Evolutionary conservation across 2,888 invertebrate genomes (phyloP).

Genomic region (Limenitis camilla): DNA sequence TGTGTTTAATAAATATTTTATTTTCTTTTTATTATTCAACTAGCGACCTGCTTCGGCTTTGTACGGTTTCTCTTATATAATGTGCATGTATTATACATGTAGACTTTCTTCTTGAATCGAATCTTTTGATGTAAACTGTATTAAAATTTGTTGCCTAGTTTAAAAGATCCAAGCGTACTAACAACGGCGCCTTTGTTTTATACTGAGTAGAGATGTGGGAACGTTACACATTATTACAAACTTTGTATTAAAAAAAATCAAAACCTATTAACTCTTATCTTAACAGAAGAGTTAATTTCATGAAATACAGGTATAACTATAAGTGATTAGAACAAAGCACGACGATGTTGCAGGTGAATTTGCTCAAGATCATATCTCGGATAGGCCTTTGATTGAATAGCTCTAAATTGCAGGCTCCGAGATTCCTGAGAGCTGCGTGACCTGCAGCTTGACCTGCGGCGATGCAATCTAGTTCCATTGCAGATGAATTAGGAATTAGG

Average conservation of each 20-base stretch:
- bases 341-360: constrained; percentile 12
- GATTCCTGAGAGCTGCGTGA: constrained; percentile 36
- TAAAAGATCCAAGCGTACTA: no score
- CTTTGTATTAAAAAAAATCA: background rate
- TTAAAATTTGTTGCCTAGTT: no score
- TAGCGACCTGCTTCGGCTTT: no score
- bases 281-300: background rate
- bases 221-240: no score
- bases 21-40: no score
- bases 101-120: no score
- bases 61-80: no score
- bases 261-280: background rate
- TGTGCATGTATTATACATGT: no score
- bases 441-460: constrained; percentile 35
- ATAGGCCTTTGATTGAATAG: constrained; percentile 44
- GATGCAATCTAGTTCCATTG: constrained; percentile 20
- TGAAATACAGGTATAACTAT: background rate
- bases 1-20: no score
- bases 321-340: constrained; percentile 14
- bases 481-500: constrained; percentile 10
- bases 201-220: background rate
- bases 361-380: constrained; percentile 21
- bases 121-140: no score
- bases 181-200: no score
- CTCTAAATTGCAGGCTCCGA: constrained; percentile 43